Base-by-base conservation (phyloP, 2,888 invertebrate species). In the Pyralis farinalis region DNA sequence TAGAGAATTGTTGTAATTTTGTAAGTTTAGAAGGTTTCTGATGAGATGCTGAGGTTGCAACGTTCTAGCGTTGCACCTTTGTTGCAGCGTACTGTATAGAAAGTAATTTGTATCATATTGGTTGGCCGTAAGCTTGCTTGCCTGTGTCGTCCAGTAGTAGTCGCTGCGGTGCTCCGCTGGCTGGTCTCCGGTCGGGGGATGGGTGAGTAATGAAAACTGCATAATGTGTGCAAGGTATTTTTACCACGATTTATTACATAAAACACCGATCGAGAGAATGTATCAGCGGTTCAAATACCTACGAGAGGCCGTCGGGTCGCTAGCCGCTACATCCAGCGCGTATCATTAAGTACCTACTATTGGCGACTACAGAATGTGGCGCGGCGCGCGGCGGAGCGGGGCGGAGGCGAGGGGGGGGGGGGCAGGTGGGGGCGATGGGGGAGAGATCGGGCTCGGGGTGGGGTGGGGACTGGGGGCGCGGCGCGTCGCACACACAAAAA, bases 221-320 rank as follows among this genome's bases (percentile, higher is more conserved):
- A 58, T 55, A 40, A 66, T 66, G 46, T 73, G 76, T 78, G 77
- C 75, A 71, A 76, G 74, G 77, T 78, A 78, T 63, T 73, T 71
- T 70, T 63, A 72, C 72, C 72, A 73, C 64, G 69, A 71, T 80
- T 79, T 78, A 79, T 78, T 78, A 78, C 68, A 76, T 71, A 67
- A 65, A 74, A 80, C 74, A 79, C 66, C 71, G 72, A 72, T 69
- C 59, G 62, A 70, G 63, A 65, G 61, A 68, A 63, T 56, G 63
- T 67, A 64, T 65, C 64, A 68, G 70, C 71, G 65, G 65, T 49
- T 52, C 53, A 53, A 46, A 46, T 51, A 44, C 47, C 54, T 51
- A 54, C 62, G 63, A 66, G 54, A 54, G 58, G 58, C 58, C 55
- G 51, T 52, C 16, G 58, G 55, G 52, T 55, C 53, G 53, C 56